Base-by-base conservation (phyloP, 2,797 vertebrate genomes). In the Malacoctenus gilli region DNA sequence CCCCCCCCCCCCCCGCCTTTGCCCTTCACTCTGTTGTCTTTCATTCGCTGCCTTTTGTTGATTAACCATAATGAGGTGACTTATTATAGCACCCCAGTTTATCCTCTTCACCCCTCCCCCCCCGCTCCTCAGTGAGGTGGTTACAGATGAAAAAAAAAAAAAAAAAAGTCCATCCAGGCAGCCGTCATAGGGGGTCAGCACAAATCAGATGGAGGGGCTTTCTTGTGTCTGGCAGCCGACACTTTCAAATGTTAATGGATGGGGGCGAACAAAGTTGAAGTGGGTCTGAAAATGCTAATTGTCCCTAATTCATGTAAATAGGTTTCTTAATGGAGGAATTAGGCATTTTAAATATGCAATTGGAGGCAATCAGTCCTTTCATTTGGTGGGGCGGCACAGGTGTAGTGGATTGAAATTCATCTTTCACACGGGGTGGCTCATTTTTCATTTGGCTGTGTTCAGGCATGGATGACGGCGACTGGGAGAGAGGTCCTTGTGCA, bases 231-330 rank as follows among this genome's bases (percentile, higher is more conserved):
- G 92, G 89, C 92, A 94, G 92, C 89, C 91, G 89, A 93, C 92
- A 95, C 92, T 94, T 94, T 93, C 89, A 93, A 95, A 93, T 90
- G 92, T 92, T 94, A 96, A 94, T 94, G 92, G 92, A 87, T 84
- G 79, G 79, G 89, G 88, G 85, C 85, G 92, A 92, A 90, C 92
- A 93, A 94, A 94, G 89, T 89, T 87, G 91, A 92, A 92, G 89
- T 92, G 87, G 89, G 86, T 87, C 87, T 91, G 87, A 92, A 93
- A 92, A 92, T 92, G 90, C 88, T 91, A 92, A 93, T 93, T 93
- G 89, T 92, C 87, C 81, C 86, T 91, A 92, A 92, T 92, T 92
- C 89, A 91, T 91, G 90, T 92, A 91, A 93, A 92, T 93, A 90
- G 92, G 72, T 88, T 92, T 90, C 89, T 87, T 93, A 91, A 93